Evolutionary conservation across 2,797 vertebrate genomes (phyloP), one percentile per base, ranked within the genome.

Genomic region (Microhierax caerulescens): DNA sequence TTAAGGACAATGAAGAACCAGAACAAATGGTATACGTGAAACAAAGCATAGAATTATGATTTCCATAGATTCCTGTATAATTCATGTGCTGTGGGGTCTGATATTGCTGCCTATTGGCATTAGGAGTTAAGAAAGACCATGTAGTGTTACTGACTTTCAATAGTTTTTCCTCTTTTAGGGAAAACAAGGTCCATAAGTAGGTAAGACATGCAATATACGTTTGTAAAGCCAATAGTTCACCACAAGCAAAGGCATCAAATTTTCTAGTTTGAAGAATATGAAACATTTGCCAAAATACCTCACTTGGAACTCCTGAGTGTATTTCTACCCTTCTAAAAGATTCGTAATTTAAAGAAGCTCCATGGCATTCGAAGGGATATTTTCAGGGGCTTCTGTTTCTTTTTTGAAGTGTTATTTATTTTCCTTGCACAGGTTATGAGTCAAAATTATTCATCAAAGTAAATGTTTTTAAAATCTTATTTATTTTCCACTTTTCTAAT

Each of bases 131-230:
- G 86, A 59, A 82, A 60, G 39, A 74, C 7, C 21, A 43, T 47
- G 15, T 5, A 32, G 15, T 27, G 15, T 72, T 80, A 51, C 9
- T 43, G 25, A 30, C 34, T 87, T 79, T 37, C 30, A 61, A 15
- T 30, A 61, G 3, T 37, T 63, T 51, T 72, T 57, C 30, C 28
- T 67, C 32, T 59, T 81, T 54, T 34, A 67, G 57, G 45, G 64
- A 22, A 57, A 76, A 48, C 0, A 3, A 76, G 27, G 16, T 67
- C 47, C 20, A 2, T 76, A 75, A 27, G 14, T 24, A 43, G 54
- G 48, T 37, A 50, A 72, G 53, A 39, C 7, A 5, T 37, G 25
- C 0, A 1, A 21, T 76, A 34, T 3, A 4, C 22, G 5, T 53
- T 57, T 41, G 27, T 76, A 90, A 80, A 80, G 43, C 13, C 54